Evolutionary conservation across 2,113 vertebrate genomes (phyloP), one percentile per base, ranked within the genome.

Genomic region (Caracal caracal): DNA sequence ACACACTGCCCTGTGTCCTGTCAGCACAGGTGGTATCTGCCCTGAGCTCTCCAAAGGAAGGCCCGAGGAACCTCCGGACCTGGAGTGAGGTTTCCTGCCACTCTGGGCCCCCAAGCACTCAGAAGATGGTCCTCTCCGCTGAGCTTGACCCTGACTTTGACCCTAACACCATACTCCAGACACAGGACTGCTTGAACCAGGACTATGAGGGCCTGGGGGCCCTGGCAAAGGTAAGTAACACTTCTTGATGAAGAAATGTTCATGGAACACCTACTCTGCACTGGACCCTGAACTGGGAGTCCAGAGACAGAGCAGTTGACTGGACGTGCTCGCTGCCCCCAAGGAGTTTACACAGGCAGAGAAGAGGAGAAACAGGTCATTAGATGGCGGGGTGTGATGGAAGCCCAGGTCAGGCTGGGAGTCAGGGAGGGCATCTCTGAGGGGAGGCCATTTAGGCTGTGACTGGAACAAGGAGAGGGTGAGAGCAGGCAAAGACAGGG

Each of bases 181-280:
- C 98, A 1, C 99, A 99, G 97, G 98, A 97, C 1, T 53, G 86
- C 63, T 97, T 99, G 97, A 98, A 98, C 61, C 96, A 96, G 47
- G 98, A 99, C 91, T 99, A 99, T 0, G 94, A 98, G 90, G 95
- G 94, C 73, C 97, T 99, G 19, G 95, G 79, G 96, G 97, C 70
- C 68, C 97, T 99, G 98, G 98, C 99, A 94, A 98, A 99, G 99
- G 99, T 99, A 96, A 63, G 99, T 99, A 96, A 63, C 2, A 0
- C 1, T 22, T 28, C 78, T 51, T 56, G 40, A 63, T 80, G 2
- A 43, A 56, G n/a, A 73, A 82, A 49, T 24, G 0, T 35, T 81
- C n/a, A 5, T 5, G 11, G 26, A 53, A 47, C 15, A 17, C 24
- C 22, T 70, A 5, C 35, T 59, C 19, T 24, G 8, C 59, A 53